Base-by-base conservation (phyloP, 2,113 vertebrate genomes). In the Orthonyx spaldingii region DNA sequence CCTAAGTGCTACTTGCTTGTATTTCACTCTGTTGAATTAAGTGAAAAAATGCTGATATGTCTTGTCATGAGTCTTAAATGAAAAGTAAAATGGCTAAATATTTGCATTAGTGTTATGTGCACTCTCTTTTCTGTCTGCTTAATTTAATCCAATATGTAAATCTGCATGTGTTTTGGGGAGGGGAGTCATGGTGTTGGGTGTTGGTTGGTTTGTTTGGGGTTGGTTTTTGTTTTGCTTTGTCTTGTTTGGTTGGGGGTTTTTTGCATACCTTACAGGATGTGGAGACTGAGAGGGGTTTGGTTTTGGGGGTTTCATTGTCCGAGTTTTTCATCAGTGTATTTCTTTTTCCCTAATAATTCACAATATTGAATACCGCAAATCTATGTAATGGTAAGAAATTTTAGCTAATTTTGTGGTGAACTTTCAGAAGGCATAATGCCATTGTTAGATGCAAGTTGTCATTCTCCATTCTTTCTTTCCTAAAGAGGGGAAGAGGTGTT, bases 111-210 rank as follows among this genome's bases (percentile, higher is more conserved):
- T 69, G 7, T 76, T 79, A 15, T 6, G 14, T 3, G 3, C 68
- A 16, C 4, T 74, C 18, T 50, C 14, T 57, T 35, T 42, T 56
- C 28, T 59, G 39, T 41, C 10, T 22, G 17, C 24, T 41, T 47
- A 68, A 55, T 89, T 66, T 59, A 78, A 22, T 42, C 46, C 7
- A 26, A 75, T 7, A 47, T 50, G 37, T 61, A 70, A 63, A 63
- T 75, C 20, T 80, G 24, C 4, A 14, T 19, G 13, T 18, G 17
- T 60, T 47, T 56, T 0, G 1, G 2, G 4, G 12, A 24, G 10
- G 20, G 16, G 9, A 5, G 4, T 42, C 13, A 6, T 30, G 16
- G 18, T 23, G 14, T 27, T 61, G 17, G 33, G 2, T 22, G 10
- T 50, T 35, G 21, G 14, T 66, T 47, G 55, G 14, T 78, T 60